A percentile compares a stretch with the other conserved stretches of the same genome.
Evolutionary conservation across 2,797 vertebrate genomes (phyloP).

Genomic region (Geotria australis): DNA sequence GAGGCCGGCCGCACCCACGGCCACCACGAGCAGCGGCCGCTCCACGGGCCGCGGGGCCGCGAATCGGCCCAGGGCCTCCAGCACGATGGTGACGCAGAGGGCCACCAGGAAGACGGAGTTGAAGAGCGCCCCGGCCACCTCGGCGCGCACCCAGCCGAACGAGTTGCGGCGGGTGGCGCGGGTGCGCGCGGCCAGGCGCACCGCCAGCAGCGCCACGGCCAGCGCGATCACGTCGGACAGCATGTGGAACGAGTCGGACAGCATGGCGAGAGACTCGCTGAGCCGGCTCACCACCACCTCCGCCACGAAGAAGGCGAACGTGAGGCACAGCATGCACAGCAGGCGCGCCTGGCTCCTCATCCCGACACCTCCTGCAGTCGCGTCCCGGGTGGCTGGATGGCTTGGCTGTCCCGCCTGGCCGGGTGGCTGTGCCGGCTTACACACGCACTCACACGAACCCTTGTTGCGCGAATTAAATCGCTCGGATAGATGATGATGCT

Average conservation of each 20-base stretch:
- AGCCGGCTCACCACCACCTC: conserved; percentile 1
- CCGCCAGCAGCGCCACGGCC: neutral
- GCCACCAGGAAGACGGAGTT: neutral
- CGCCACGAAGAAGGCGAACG: neutral
- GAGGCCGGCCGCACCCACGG: neutral
- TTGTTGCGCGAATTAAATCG: too few relatives aligned
- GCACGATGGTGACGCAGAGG: neutral
- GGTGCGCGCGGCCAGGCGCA: neutral
- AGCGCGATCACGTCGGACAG: neutral
- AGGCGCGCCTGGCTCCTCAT: neutral
- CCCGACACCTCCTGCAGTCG: too few relatives aligned
- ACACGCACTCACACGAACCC: too few relatives aligned
- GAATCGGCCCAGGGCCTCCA: neutral
- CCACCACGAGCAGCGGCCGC: neutral
- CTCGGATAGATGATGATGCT: too few relatives aligned
- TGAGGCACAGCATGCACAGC: neutral
- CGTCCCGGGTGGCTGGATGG: too few relatives aligned
- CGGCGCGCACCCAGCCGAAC: conserved; percentile 1
- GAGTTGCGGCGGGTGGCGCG: neutral
- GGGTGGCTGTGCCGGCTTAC: too few relatives aligned
- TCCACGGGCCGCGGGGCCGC: neutral
- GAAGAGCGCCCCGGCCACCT: neutral
- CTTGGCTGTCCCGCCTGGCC: too few relatives aligned
- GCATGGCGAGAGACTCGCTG: conserved; percentile 1
- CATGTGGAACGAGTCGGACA: conserved; percentile 2